A percentile compares a stretch with the other conserved stretches of the same genome.
Evolutionary conservation across 1,140 invertebrate species (phyloP).

Genomic region (Drosophila sulfurigaster): DNA sequence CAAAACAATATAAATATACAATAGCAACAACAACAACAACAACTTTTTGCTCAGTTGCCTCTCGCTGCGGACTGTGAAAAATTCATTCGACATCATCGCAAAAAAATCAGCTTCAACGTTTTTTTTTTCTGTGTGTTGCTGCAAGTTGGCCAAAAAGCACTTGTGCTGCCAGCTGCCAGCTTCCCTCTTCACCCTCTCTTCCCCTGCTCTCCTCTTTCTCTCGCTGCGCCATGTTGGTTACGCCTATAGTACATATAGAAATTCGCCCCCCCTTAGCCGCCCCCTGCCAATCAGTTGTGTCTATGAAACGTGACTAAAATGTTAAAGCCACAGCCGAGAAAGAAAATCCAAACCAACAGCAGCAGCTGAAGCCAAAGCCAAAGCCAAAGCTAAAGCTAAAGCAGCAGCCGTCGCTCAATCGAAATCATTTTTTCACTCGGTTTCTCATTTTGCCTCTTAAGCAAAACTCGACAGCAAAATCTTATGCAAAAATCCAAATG

Average conservation of each 20-base stretch:
- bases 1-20: conserved; percentile 55
- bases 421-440: conserved; percentile 54
- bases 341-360: conserved; percentile 64
- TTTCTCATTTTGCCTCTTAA: not conserved
- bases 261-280: conserved; percentile 10
- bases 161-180: conserved; percentile 47
- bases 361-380: conserved; percentile 18
- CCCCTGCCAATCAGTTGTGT: not conserved
- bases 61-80: conserved; percentile 66
- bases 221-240: conserved; percentile 75
- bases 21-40: conserved; percentile 28
- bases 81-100: conserved; percentile 75
- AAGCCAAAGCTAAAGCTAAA: not conserved
- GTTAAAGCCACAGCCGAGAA: conserved; percentile 64
- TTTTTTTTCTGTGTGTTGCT: conserved; percentile 8
- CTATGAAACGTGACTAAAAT: conserved; percentile 79
- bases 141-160: conserved; percentile 59
- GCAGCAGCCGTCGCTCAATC: conserved; percentile 67
- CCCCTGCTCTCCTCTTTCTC: not conserved
- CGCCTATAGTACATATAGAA: conserved; percentile 48
- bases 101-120: conserved; percentile 67
- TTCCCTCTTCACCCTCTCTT: not conserved
- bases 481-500: conserved; percentile 78
- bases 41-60: conserved; percentile 40
- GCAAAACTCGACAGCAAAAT: conserved; percentile 44